Conservation (phyloP, 2,888 invertebrate species). For the Netelia melanura region DNA sequence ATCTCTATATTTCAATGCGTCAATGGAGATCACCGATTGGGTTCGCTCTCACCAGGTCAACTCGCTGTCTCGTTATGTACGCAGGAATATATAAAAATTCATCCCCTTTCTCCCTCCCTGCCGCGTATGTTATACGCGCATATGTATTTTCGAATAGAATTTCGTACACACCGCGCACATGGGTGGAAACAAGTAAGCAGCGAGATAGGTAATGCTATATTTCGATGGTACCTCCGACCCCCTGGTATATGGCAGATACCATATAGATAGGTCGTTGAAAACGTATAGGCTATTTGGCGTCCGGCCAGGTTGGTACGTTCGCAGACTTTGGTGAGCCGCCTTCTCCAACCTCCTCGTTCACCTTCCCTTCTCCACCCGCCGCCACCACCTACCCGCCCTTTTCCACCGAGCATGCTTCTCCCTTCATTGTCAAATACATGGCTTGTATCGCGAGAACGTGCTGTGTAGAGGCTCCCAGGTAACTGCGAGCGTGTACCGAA, state of each 20-base stretch:
- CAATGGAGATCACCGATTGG: background rate
- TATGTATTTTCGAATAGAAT: slow-evolving; percentile 24
- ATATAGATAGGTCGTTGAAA: slow-evolving; percentile 62
- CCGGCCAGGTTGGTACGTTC: slow-evolving; percentile 76
- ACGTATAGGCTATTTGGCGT: slow-evolving; percentile 79
- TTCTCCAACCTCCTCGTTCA: slow-evolving; percentile 38
- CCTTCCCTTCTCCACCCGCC: slow-evolving; percentile 25
- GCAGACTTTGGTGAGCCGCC: slow-evolving; percentile 58
- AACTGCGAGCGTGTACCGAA: slow-evolving; percentile 51
- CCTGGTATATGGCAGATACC: slow-evolving; percentile 35
- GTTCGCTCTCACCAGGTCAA: background rate
- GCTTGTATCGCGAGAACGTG: slow-evolving; percentile 59
- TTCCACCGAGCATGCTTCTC: slow-evolving; percentile 55
- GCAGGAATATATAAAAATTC: slow-evolving; percentile 10
- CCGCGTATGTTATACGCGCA: background rate
- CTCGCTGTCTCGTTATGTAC: background rate
- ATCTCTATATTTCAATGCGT: slow-evolving; percentile 11
- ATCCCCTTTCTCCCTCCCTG: background rate
- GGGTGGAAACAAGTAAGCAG: slow-evolving; percentile 28
- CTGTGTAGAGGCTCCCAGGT: slow-evolving; percentile 58
- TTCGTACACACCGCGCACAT: background rate
- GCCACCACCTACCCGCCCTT: slow-evolving; percentile 30
- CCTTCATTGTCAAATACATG: slow-evolving; percentile 69
- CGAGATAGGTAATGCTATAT: slow-evolving; percentile 19
- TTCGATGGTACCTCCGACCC: slow-evolving; percentile 1